Conservation (phyloP, 2,888 invertebrate species). For the Eretmocerus hayati region DNA sequence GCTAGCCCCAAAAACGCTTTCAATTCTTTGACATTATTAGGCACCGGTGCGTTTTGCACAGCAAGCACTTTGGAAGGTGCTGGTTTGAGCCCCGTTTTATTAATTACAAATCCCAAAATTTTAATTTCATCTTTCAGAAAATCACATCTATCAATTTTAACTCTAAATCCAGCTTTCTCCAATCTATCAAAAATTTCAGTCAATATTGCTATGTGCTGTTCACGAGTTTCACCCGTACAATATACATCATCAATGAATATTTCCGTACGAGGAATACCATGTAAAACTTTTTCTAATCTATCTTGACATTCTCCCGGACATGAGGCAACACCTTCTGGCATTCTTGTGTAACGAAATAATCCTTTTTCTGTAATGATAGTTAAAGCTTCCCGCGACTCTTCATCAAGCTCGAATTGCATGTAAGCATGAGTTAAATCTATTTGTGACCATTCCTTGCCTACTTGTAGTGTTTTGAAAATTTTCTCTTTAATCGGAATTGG, state of each 20-base stretch:
- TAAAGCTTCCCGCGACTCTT: too few species aligned
- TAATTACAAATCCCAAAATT: constrained; percentile 15
- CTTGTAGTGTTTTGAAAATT: too few species aligned
- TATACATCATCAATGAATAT: constrained; percentile 31
- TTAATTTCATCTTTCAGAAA: constrained; percentile 30
- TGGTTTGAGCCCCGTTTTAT: constrained; percentile 8
- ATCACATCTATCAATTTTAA: constrained; percentile 31
- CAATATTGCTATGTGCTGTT: constrained; percentile 27
- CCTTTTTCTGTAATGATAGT: too few species aligned
- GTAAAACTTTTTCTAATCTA: too few species aligned
- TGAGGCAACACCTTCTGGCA: too few species aligned
- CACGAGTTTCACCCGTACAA: constrained; percentile 28
- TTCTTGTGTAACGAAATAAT: too few species aligned
- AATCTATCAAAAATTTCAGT: constrained; percentile 27
- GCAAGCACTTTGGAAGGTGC: not conserved
- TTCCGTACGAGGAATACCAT: too few species aligned
- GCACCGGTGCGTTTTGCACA: not conserved
- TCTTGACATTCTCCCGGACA: too few species aligned
- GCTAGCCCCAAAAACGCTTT: constrained; percentile 28
- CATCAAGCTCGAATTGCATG: too few species aligned
- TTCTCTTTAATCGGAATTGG: too few species aligned
- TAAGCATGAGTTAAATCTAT: constrained; percentile 23
- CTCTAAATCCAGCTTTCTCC: constrained; percentile 26
- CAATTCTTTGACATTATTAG: constrained; percentile 23
- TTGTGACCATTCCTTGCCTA: constrained; percentile 25